Percentiles rank a stretch among this genome's conserved stretches.
phyloP scores from a whole-genome alignment of 2,113 vertebrate genomes.

The Brachirus orientalis region DNA sequence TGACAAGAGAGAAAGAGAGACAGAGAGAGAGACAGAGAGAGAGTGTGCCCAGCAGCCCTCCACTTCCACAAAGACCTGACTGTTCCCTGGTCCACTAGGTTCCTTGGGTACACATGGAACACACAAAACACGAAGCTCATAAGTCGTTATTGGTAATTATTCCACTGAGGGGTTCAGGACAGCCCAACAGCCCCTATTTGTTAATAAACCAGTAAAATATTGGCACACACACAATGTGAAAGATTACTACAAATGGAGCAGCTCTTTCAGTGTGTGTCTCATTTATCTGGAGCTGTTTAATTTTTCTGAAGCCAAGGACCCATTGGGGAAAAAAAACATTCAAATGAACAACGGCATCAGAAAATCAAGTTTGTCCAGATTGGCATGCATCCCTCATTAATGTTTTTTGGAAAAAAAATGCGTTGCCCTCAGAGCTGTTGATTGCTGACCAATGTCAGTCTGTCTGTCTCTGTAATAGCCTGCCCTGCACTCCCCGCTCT shows the following conservation, averaged over 20 bases:
- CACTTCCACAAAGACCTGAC: constrained; percentile 81
- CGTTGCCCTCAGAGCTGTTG: constrained; percentile 65
- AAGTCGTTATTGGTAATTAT: constrained; percentile 14
- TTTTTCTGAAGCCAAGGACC: constrained; percentile 57
- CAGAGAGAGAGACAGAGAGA: not conserved
- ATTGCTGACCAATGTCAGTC: constrained; percentile 53
- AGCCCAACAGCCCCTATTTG: not conserved
- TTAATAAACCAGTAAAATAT: constrained; percentile 21
- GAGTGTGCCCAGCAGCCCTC: constrained; percentile 38
- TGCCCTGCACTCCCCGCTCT: constrained; percentile 60
- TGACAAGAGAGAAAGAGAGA: constrained; percentile 36
- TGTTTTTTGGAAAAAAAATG: constrained; percentile 24
- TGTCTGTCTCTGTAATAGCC: constrained; percentile 65
- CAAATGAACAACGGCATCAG: constrained; percentile 72
- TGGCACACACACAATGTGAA: constrained; percentile 14
- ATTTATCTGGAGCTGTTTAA: constrained; percentile 50
- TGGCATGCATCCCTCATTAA: constrained; percentile 75
- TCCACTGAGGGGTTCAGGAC: constrained; percentile 10
- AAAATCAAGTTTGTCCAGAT: constrained; percentile 69
- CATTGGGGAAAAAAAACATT: constrained; percentile 54
- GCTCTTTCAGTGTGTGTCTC: constrained; percentile 33
- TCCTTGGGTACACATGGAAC: constrained; percentile 81
- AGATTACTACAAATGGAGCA: constrained; percentile 9
- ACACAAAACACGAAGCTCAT: constrained; percentile 19
- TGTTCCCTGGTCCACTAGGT: constrained; percentile 86